Evolutionary conservation across 2,113 vertebrate species (phyloP), one percentile per base, ranked within the genome.

Genomic region (Protobothrops flavoviridis): DNA sequence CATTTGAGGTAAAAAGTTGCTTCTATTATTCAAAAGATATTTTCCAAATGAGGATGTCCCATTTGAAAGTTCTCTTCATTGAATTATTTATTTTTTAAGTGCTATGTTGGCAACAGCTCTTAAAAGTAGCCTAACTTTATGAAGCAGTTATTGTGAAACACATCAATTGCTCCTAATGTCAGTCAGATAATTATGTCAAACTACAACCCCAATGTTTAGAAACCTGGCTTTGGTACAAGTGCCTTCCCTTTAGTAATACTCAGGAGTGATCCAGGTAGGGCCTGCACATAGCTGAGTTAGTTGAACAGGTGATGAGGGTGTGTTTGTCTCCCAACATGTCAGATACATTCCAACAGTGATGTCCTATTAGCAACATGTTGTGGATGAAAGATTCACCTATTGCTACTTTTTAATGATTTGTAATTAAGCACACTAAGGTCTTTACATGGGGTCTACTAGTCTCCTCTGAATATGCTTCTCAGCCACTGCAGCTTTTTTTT

Each of bases 51-150:
- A 85, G 57, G 53, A 48, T n/a, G 85, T 52, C 64, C 23, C 43
- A 59, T 93, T 52, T 59, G 43, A 90, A 85, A 90, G 20, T 43
- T 56, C 69, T 56, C 57, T 90, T 93, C 64, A 43, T 45, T 89
- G 61, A 93, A 85, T 85, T 90, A 93, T 93, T 93, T 88, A 90
- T 93, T 93, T 59, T 52, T 29, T 85, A 93, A 93, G 88, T 90
- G 92, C 88, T 90, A 59, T 90, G 69, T 48, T 90, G 88, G 92
- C 92, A 93, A 90, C 88, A 85, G 15, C 69, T 45, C 89, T 93
- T 90, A 20, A 90, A 93, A 90, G 33, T 85, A 90, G 53, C 53
- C 92, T 50, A 90, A 88, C 85, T 93, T 93, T 90, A 93, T 85
- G 69, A 90, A 93, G 53, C 90, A 43, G 53, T 52, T 93, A 56